A percentile compares a stretch with the other conserved stretches of the same genome.
phyloP scores from a whole-genome alignment of 2,888 invertebrate species.

The Nemotelus nigrinus region DNA sequence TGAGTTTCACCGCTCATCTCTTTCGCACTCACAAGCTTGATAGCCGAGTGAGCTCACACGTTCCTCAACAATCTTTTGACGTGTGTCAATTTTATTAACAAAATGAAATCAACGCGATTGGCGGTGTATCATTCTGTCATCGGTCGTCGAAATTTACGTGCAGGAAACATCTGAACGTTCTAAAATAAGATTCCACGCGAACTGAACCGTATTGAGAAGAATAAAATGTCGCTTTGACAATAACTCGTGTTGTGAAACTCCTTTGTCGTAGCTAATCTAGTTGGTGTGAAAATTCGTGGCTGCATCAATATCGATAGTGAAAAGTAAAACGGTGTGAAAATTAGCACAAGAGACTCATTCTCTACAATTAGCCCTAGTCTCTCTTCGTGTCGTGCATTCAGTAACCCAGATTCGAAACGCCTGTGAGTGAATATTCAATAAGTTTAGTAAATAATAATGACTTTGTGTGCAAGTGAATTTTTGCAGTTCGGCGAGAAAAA shows the following conservation, averaged over 20 bases:
- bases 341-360: not conserved
- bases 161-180: not conserved
- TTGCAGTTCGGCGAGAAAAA: constrained; percentile 66
- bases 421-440: not conserved
- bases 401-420: too few relatives aligned
- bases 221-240: constrained; percentile 35
- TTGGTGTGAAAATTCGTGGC: not conserved
- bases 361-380: too few relatives aligned
- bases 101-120: constrained; percentile 22
- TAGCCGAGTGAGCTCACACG: not conserved
- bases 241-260: not conserved
- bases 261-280: not conserved
- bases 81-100: constrained; percentile 43
- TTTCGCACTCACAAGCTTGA: constrained; percentile 10
- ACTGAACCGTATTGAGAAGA: not conserved
- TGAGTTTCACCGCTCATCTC: constrained; percentile 60
- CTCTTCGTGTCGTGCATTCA: too few relatives aligned
- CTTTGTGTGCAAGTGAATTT: constrained; percentile 45
- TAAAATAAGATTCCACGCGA: constrained; percentile 5
- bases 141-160: not conserved
- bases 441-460: constrained; percentile 33
- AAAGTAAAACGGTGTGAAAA: constrained; percentile 8
- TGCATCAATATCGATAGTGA: not conserved
- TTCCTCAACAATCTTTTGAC: constrained; percentile 60
- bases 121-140: constrained; percentile 25